A percentile compares a stretch with the other conserved stretches of the same genome.
phyloP scores from a whole-genome alignment of 2,797 vertebrate species.

The Gambelia wislizenii region DNA sequence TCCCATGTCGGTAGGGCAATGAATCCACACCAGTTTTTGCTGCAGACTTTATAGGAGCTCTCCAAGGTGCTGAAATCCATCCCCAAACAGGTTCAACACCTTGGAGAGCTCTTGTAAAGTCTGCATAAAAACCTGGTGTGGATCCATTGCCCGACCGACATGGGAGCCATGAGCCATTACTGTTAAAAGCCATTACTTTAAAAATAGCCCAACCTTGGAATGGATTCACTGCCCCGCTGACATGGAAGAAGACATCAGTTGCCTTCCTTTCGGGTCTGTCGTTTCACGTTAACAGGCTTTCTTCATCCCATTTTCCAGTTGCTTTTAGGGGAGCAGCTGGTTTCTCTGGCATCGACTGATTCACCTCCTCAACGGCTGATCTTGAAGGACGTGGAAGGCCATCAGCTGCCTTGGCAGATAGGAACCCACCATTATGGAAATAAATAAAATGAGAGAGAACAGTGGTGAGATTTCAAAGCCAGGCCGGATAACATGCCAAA shows the following conservation, averaged over 20 bases:
- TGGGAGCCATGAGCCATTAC: too few relatives aligned
- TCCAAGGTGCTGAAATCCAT: too few relatives aligned
- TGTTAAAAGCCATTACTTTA: too few relatives aligned
- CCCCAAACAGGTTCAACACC: too few relatives aligned
- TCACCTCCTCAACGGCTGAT: slow-evolving; percentile 50
- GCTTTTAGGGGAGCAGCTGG: slow-evolving; percentile 35
- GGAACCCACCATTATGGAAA: slow-evolving; percentile 57
- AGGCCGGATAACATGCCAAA: slow-evolving; percentile 42
- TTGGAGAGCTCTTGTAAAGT: too few relatives aligned
- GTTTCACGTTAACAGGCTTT: background rate
- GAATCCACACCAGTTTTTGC: too few relatives aligned
- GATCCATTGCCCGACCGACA: too few relatives aligned
- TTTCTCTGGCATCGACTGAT: slow-evolving; percentile 52
- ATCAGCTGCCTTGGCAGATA: slow-evolving; percentile 52
- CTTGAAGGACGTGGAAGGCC: slow-evolving; percentile 61
- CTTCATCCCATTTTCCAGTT: background rate
- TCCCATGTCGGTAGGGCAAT: too few relatives aligned
- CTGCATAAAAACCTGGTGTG: too few relatives aligned
- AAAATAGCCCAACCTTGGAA: too few relatives aligned
- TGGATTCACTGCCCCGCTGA: too few relatives aligned
- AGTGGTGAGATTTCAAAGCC: slow-evolving; percentile 67
- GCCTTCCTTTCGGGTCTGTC: background rate
- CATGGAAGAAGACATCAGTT: background rate
- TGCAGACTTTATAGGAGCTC: too few relatives aligned
- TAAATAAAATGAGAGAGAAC: slow-evolving; percentile 65